Evolutionary conservation across 2,888 invertebrate species (phyloP).

Genomic region (Chouioia cunea): DNA sequence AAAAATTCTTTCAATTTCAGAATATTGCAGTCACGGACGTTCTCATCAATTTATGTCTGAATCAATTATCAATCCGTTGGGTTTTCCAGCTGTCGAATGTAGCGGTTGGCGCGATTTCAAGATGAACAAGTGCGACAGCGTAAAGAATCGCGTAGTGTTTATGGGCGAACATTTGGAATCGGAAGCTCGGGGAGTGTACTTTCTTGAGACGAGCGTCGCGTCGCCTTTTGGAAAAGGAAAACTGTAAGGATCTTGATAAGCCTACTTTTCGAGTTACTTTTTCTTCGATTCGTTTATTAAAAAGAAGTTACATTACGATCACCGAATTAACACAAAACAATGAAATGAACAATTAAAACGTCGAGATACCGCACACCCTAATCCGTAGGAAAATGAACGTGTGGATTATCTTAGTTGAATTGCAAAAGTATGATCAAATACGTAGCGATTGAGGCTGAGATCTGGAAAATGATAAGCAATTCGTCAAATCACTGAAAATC

Average conservation of each 20-base stretch:
- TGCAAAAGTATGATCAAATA: too few species aligned
- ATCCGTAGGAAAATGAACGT: too few species aligned
- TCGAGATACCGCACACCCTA: too few species aligned
- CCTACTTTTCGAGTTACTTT: too few species aligned
- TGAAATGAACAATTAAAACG: too few species aligned
- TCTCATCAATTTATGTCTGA: slow-evolving; percentile 76
- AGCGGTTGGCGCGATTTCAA: slow-evolving; percentile 70
- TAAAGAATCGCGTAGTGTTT: slow-evolving; percentile 55
- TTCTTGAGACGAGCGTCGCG: slow-evolving; percentile 73
- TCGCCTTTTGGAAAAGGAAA: slow-evolving; percentile 71
- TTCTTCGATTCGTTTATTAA: too few species aligned
- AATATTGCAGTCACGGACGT: slow-evolving; percentile 79
- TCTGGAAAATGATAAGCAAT: too few species aligned
- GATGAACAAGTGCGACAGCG: slow-evolving; percentile 65
- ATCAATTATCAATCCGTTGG: slow-evolving; percentile 72
- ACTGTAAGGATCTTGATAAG: not conserved
- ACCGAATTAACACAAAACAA: too few species aligned
- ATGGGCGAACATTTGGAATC: slow-evolving; percentile 73
- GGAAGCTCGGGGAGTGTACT: slow-evolving; percentile 72
- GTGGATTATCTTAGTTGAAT: too few species aligned
- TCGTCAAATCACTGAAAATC: too few species aligned
- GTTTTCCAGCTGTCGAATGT: slow-evolving; percentile 74
- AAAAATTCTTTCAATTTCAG: slow-evolving; percentile 63
- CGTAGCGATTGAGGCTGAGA: too few species aligned
- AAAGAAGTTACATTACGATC: too few species aligned